Evolutionary conservation across 2,113 vertebrate species (phyloP).

Genomic region (Oryzias celebensis): DNA sequence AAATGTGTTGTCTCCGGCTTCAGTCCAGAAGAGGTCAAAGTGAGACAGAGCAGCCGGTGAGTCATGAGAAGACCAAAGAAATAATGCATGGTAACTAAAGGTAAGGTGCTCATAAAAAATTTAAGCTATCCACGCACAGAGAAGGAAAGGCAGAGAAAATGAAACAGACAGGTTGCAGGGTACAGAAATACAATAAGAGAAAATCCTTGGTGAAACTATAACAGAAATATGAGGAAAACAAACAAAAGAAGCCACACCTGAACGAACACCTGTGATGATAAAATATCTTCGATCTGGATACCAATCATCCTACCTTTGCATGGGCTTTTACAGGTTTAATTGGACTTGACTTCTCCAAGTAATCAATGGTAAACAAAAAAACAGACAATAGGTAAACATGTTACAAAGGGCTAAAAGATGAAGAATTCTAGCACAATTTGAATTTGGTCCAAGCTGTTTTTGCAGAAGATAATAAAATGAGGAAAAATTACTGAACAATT

Average conservation of each 20-base stretch:
- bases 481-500: background rate
- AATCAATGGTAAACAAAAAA: conserved; percentile 31
- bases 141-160: conserved; percentile 50
- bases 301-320: conserved; percentile 67
- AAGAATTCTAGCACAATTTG: background rate
- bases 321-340: conserved; percentile 52
- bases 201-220: background rate
- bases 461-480: background rate
- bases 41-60: conserved; percentile 60
- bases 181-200: background rate
- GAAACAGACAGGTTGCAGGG: conserved; percentile 11
- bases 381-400: conserved; percentile 32
- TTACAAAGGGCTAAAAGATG: conserved; percentile 30
- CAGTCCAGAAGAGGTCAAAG: conserved; percentile 48
- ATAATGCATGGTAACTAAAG: conserved; percentile 87
- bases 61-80: conserved; percentile 74
- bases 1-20: conserved; percentile 51
- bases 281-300: conserved; percentile 4
- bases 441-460: background rate
- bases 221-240: background rate
- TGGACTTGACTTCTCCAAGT: conserved; percentile 66
- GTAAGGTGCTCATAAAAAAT: conserved; percentile 81
- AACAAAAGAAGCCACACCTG: background rate
- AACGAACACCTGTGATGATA: background rate
- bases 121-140: conserved; percentile 67